Evolutionary conservation across 1,140 invertebrate species (phyloP), one percentile per base, ranked within the genome.

Genomic region (Caenorhabditis brenneri): DNA sequence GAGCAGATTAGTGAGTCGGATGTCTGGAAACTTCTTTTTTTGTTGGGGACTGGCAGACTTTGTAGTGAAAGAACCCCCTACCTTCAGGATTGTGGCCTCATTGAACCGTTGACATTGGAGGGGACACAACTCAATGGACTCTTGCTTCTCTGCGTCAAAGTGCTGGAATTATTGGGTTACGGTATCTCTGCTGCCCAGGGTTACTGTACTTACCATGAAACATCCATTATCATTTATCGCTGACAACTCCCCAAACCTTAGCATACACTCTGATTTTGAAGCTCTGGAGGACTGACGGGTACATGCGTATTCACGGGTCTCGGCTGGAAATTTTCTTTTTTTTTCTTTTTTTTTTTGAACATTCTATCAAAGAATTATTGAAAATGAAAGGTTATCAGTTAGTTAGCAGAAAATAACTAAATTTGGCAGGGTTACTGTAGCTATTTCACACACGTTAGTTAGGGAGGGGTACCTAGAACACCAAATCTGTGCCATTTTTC

Each of bases 221-320:
- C 65, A 74, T 10, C 65, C 65, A 27, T 74, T 74, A 24, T 74
- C 65, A 27, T 74, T 74, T 4, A 74, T 74, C 10, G 65, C 65
- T 42, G 65, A 74, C 15, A 74, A 12, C n/a, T 74, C 65, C 24
- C 65, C 65, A 74, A 74, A 74, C n/a, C 36, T 46, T n/a, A 74
- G 36, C 65, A 74, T 74, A 42, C 65, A 74, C 29, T 74, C 65
- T 42, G 65, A 74, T 24, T 74, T 74, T 5, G 65, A 74, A 39
- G 65, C n/a, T 24, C 65, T n/a, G 10, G 65, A 42, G n/a, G 65
- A 74, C 33, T 39, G 65, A 42, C 65, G 36, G 10, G 33, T 39
- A 10, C 65, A 74, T 0, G 65, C 65, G 24, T 74, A 74, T 24
- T 74, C 65, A 36, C 65, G 65, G 36, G 36, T 74, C n/a, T 74